Evolutionary conservation across 2,888 invertebrate genomes (phyloP), one percentile per base, ranked within the genome.

Genomic region (Rhamnusium bicolor): DNA sequence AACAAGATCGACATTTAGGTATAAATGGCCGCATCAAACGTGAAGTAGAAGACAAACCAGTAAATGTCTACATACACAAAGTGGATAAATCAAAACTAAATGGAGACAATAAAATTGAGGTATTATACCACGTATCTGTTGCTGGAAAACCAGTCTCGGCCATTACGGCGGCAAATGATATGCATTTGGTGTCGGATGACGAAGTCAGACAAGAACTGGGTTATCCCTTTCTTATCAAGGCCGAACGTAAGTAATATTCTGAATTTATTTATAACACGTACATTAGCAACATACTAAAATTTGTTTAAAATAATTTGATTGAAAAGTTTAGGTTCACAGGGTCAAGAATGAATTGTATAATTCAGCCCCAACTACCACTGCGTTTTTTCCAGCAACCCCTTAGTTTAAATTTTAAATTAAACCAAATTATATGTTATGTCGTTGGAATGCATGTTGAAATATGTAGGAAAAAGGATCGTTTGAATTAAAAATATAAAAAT

Each of bases 61-160:
- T 94, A 5, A 90, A 91, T 82, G 92, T 93, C 69, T 90, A 92
- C 81, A 93, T 93, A 80, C 93, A 93, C 83, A 92, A 93, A 82
- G 90, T 93, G 72, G 91, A 92, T 16, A 91, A 91, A 80, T 86
- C 87, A 24, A 89, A 89, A 69, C 71, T 79, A n/a, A 83, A 87
- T 62, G 87, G 87, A 3, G 85, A 87, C 71, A 83, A 86, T 63
- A 84, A 86, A 78, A 89, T 92, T 6, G 91, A 93, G 83, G 91
- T 96, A 75, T 91, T 96, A 18, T 96, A 96, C 86, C 94, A 95
- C 40, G 96, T 96, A 7, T 89, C 94, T 76, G 94, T 96, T 0
- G 93, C 93, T 40, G 95, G 95, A 0, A 91, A 93, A 78, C 94
- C 96, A 0, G 94, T 96, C 0, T 91, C 94, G 16, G 96, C 96